Evolutionary conservation across 2,113 vertebrate genomes (phyloP).

Genomic region (Arvicanthis niloticus): DNA sequence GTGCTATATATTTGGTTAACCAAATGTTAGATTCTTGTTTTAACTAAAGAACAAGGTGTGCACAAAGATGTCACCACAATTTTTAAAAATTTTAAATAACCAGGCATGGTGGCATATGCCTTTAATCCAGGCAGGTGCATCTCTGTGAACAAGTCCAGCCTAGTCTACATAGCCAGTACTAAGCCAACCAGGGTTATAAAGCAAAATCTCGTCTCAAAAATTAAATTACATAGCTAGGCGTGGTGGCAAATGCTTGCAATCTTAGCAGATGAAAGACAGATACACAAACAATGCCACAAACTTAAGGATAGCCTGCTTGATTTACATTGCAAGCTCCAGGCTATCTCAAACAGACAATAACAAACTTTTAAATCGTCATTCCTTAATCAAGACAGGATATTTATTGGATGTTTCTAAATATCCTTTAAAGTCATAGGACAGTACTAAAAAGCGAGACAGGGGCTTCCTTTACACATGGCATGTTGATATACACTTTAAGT

Average conservation of each 20-base stretch:
- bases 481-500: background rate
- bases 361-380: background rate
- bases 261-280: background rate
- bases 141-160: background rate
- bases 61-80: background rate
- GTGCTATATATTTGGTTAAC: background rate
- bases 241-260: background rate
- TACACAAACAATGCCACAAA: background rate
- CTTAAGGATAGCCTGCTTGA: background rate
- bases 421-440: background rate
- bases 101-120: background rate
- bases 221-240: background rate
- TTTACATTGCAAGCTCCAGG: background rate
- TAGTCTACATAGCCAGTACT: background rate
- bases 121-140: background rate
- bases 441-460: too few relatives aligned
- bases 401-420: background rate
- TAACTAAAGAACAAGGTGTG: constrained; percentile 6
- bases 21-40: background rate
- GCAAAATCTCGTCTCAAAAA: background rate
- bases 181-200: background rate
- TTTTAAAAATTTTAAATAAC: background rate
- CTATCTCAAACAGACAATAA: background rate
- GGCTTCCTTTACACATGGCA: background rate
- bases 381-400: background rate